Base-by-base conservation (phyloP, 2,888 invertebrate species). In the Drosophila atripex region DNA sequence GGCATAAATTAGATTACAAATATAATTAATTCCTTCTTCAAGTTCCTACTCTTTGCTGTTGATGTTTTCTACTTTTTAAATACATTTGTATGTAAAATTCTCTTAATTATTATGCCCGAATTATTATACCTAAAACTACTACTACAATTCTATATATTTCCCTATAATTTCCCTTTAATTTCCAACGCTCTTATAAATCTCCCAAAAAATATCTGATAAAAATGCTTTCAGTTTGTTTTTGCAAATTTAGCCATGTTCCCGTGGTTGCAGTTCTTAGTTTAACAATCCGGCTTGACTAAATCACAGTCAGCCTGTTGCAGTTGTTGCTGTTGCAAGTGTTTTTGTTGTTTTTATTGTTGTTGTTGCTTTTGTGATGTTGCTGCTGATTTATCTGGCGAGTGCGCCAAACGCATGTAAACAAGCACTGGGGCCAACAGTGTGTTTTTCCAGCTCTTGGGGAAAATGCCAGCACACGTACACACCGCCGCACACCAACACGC, bases 331-430 rank as follows among this genome's bases (percentile, higher is more conserved):
- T 38, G 16, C 38, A 12, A 28, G 23, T 41, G 46, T 32, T 28
- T 1, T 8, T 30, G 28, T 23, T 46, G 71, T 21, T 45, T 23
- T 43, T 53, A 30, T 28, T 32, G 28, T n/a, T 51, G 25, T 0
- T 57, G 38, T 18, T 41, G 52, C 30, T 46, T 30, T 45, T 50
- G 21, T 60, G 38, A 41, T 61, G 61, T 52, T 55, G 65, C 52
- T 71, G 38, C 63, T 71, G 59, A 75, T 63, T 66, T 64, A 82
- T 79, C 79, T 82, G 77, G 75, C 65, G 68, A 70, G 76, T 70
- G 76, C 76, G 77, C 82, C 80, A 76, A 80, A 79, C 72, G 76
- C 80, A 79, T 80, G 82, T 80, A 79, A 80, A 80, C 82, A 82
- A 77, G 78, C 64, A 54, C 32, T 76, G 47, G 50, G 59, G 52